Evolutionary conservation across 2,113 vertebrate genomes (phyloP).

Genomic region (Ptilonorhynchus violaceus): DNA sequence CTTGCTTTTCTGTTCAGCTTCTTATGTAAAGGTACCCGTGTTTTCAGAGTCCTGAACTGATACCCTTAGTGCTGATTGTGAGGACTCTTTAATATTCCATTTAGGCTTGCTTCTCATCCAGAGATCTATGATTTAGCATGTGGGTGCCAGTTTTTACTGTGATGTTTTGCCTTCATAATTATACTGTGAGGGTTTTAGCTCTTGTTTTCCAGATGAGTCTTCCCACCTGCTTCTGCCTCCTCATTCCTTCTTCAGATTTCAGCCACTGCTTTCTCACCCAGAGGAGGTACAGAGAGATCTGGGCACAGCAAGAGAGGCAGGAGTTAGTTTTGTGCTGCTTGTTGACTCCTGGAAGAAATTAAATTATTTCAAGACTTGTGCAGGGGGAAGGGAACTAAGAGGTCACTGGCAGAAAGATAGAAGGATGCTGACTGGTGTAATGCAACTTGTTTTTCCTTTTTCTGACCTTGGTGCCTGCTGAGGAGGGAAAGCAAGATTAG

Average conservation of each 20-base stretch:
- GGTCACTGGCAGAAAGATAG: background rate
- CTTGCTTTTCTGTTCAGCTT: background rate
- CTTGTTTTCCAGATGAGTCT: background rate
- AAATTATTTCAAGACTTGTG: background rate
- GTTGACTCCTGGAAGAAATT: background rate
- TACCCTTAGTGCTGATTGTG: background rate
- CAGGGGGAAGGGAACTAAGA: background rate
- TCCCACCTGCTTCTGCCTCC: background rate
- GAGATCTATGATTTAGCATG: background rate
- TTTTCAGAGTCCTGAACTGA: background rate
- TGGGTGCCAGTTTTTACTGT: background rate
- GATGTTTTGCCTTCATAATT: background rate
- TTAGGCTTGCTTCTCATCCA: background rate
- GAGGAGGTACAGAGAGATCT: background rate
- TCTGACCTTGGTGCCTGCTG: background rate
- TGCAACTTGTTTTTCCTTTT: background rate
- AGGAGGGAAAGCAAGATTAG: background rate
- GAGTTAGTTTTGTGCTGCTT: background rate
- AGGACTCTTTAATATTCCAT: background rate
- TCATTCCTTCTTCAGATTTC: background rate
- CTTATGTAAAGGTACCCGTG: background rate
- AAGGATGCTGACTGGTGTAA: background rate
- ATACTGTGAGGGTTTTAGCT: background rate
- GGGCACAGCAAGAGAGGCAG: background rate
- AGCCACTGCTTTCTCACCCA: background rate